A percentile compares a stretch with the other conserved stretches of the same genome.
Conservation (phyloP, 2,888 invertebrate genomes). For the Dolichopus griseipennis region DNA sequence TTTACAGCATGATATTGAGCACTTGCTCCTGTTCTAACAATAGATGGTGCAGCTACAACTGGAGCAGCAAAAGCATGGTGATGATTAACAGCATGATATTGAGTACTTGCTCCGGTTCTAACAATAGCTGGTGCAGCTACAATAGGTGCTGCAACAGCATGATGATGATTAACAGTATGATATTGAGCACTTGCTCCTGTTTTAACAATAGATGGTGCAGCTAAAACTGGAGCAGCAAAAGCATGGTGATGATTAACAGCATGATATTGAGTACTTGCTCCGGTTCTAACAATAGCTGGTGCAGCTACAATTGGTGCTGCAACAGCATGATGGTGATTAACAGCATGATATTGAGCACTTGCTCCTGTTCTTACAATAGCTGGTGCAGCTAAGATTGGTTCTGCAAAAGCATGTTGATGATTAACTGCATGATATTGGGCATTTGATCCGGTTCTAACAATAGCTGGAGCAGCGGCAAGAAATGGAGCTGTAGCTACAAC, state of each 20-base stretch:
- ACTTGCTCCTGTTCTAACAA: background rate
- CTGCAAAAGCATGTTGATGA: background rate
- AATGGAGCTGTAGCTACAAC: background rate
- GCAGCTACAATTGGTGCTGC: background rate
- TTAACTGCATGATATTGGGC: background rate
- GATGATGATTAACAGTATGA: background rate
- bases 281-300: background rate
- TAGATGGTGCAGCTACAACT: background rate
- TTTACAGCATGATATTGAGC: background rate
- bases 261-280: background rate
- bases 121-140: background rate
- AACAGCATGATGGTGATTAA: background rate
- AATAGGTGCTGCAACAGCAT: background rate
- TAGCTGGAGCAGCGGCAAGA: background rate
- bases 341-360: background rate
- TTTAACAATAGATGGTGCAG: background rate
- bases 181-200: background rate
- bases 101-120: background rate
- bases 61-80: background rate
- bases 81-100: background rate
- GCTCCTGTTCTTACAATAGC: background rate
- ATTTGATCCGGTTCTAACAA: background rate
- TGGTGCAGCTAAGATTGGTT: background rate
- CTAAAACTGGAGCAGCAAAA: background rate
- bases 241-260: background rate